Base-by-base conservation (phyloP, 2,797 vertebrate species). In the Rhyacichthys aspro region DNA sequence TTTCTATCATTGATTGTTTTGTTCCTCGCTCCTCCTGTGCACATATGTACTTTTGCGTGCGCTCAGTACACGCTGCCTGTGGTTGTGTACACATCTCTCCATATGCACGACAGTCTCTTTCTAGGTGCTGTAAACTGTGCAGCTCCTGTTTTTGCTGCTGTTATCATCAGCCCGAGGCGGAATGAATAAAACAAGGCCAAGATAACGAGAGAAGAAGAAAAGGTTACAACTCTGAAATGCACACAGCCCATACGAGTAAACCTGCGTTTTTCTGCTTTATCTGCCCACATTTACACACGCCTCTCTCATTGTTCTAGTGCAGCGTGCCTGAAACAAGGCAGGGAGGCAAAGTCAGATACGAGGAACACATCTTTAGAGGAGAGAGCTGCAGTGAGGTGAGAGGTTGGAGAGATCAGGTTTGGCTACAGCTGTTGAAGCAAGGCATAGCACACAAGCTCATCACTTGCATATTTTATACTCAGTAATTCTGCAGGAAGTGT, bases 111-210 rank as follows among this genome's bases (percentile, higher is more conserved):
- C 58, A 59, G 15, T 53, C 17, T 50, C 41, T 66, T 11, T 2
- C n/a, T 66, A 1, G 28, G 43, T 57, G 39, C 6, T 6, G 9
- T 41, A n/a, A 55, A 37, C 16, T 36, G 28, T 45, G 39, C 61
- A 38, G 12, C 17, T 63, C 34, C 53, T 14, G 44, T 38, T 67
- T 56, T 57, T 67, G 43, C 39, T 39, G 62, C 50, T 58, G 55
- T 70, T 82, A 84, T 67, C 72, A 49, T 55, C 47, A 66, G 62
- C 71, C 65, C 2, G 9, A 76, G 74, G 76, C 56, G 56, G 55
- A 76, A 70, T 74, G 52, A 72, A 74, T 74, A 80, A 72, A 79
- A 68, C 58, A 69, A 64, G 70, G 48, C 43, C 61, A 61, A 65
- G 36, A 59, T 48, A 68, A 59, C 3, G 3, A 64, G 67, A 70